Evolutionary conservation across 1,140 invertebrate species (phyloP).

Genomic region (Scaptomyza montana): DNA sequence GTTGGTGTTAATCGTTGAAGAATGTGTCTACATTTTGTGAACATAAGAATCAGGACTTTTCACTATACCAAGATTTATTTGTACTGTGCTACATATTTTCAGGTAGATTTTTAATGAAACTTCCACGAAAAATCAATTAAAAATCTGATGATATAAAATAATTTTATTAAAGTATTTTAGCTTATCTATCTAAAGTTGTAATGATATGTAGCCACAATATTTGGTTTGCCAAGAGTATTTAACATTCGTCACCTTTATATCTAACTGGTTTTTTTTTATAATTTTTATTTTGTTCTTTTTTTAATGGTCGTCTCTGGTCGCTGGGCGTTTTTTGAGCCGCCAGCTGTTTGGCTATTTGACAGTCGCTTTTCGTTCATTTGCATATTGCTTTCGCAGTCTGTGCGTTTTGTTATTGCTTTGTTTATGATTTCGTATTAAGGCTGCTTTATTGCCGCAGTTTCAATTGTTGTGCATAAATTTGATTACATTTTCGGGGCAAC

Average conservation of each 20-base stretch:
- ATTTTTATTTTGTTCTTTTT: neutral
- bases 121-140: too few relatives aligned
- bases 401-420: slow-evolving; percentile 71
- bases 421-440: slow-evolving; percentile 68
- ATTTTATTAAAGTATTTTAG: too few relatives aligned
- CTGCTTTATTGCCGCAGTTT: slow-evolving; percentile 70
- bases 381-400: slow-evolving; percentile 74
- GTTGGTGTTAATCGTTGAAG: neutral
- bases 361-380: slow-evolving; percentile 76
- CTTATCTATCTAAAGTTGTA: too few relatives aligned
- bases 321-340: slow-evolving; percentile 4
- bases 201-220: too few relatives aligned
- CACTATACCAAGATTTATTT: too few relatives aligned
- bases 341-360: slow-evolving; percentile 77
- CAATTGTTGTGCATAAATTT: slow-evolving; percentile 77
- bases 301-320: slow-evolving; percentile 15
- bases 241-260: neutral
- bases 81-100: too few relatives aligned
- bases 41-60: too few relatives aligned
- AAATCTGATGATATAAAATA: too few relatives aligned
- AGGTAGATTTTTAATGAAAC: too few relatives aligned
- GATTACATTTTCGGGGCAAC: slow-evolving; percentile 59
- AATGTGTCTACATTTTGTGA: neutral
- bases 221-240: neutral
- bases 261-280: neutral